A percentile compares a stretch with the other conserved stretches of the same genome.
phyloP scores from a whole-genome alignment of 2,888 invertebrate genomes.

The Pandemis cinnamomeana region DNA sequence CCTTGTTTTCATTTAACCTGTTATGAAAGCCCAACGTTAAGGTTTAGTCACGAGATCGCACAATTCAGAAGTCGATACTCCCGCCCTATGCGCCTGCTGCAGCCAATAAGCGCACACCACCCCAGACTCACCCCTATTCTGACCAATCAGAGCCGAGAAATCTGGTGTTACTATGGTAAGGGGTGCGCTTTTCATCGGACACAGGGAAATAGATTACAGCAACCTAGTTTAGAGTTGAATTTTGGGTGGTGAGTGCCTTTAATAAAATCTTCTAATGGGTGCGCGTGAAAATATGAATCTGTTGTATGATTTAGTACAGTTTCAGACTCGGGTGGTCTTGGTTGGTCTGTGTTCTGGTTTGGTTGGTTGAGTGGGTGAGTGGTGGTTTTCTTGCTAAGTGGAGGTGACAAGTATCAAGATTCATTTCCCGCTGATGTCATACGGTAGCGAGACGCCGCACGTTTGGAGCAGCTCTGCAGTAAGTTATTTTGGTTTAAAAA shows the following conservation, averaged over 20 bases:
- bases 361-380: slow-evolving; percentile 37
- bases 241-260: slow-evolving; percentile 53
- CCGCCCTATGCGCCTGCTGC: slow-evolving; percentile 71
- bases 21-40: slow-evolving; percentile 12
- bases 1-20: neutral
- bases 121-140: slow-evolving; percentile 59
- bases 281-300: slow-evolving; percentile 58
- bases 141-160: slow-evolving; percentile 70
- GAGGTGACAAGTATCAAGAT: slow-evolving; percentile 72
- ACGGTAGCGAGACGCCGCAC: slow-evolving; percentile 83
- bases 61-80: slow-evolving; percentile 60
- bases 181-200: slow-evolving; percentile 52
- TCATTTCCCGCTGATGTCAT: slow-evolving; percentile 85
- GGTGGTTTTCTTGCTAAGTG: slow-evolving; percentile 47
- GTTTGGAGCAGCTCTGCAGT: slow-evolving; percentile 82
- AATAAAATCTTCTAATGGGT: slow-evolving; percentile 65
- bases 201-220: slow-evolving; percentile 44
- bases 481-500: slow-evolving; percentile 47
- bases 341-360: slow-evolving; percentile 41
- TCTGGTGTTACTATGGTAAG: slow-evolving; percentile 63
- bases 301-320: slow-evolving; percentile 74
- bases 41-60: slow-evolving; percentile 47
- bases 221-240: slow-evolving; percentile 36
- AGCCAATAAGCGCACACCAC: slow-evolving; percentile 66
- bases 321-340: slow-evolving; percentile 50